phyloP scores from a whole-genome alignment of 1,140 invertebrate species.

The Drosophila asahinai region DNA sequence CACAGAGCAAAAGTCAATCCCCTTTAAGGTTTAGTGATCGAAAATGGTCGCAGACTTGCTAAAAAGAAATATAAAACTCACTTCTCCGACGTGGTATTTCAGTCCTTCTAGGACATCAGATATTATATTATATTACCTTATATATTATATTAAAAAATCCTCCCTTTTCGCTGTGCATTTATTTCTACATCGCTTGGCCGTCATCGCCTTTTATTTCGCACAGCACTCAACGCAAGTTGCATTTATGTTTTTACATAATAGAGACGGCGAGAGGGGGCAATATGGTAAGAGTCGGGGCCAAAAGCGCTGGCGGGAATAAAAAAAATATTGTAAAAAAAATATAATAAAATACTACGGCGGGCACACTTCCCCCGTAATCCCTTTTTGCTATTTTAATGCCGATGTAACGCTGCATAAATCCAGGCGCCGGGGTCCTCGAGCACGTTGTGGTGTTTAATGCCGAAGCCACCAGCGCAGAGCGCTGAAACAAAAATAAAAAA shows the following conservation, averaged over 20 bases:
- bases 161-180: conserved; percentile 29
- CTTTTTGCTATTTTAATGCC: conserved; percentile 73
- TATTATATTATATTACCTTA: neutral
- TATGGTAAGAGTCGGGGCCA: conserved; percentile 12
- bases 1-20: conserved; percentile 1
- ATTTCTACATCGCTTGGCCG: conserved; percentile 51
- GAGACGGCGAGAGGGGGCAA: conserved; percentile 30
- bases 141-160: too few species aligned
- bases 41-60: too few species aligned
- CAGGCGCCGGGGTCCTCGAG: conserved; percentile 58
- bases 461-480: conserved; percentile 37
- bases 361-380: conserved; percentile 43
- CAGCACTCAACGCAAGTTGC: conserved; percentile 72
- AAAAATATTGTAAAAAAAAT: conserved; percentile 46
- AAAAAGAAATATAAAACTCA: too few species aligned
- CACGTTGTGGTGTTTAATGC: conserved; percentile 77
- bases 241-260: conserved; percentile 76
- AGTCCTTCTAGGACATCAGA: too few species aligned
- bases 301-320: conserved; percentile 13
- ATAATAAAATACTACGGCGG: conserved; percentile 37
- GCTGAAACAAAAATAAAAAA: conserved; percentile 18
- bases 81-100: neutral
- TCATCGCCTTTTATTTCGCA: conserved; percentile 45
- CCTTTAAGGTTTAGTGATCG: neutral
- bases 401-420: conserved; percentile 76